Conservation (phyloP, 2,888 invertebrate species). For the Epistrophella euchroma region DNA sequence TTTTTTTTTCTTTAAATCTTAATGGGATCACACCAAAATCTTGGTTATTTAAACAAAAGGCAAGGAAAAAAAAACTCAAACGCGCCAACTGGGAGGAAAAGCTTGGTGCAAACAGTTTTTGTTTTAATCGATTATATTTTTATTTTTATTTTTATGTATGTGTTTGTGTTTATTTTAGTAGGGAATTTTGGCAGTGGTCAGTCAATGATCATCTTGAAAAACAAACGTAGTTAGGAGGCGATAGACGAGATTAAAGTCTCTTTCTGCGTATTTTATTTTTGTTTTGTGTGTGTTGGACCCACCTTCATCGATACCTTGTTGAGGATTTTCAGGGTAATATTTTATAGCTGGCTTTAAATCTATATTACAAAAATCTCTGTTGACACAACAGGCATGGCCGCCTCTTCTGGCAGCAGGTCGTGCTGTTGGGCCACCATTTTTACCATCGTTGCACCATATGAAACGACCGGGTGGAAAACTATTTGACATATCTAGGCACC, state of each 20-base stretch:
- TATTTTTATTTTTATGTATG: conserved; percentile 25
- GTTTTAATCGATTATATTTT: conserved; percentile 49
- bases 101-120: conserved; percentile 61
- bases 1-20: conserved; percentile 23
- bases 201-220: conserved; percentile 73
- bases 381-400: conserved; percentile 82
- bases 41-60: conserved; percentile 63
- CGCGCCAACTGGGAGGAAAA: conserved; percentile 66
- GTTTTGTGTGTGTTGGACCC: conserved; percentile 59
- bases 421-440: conserved; percentile 82
- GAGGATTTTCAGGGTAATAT: conserved; percentile 79
- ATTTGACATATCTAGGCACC: conserved; percentile 82
- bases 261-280: conserved; percentile 27
- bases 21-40: conserved; percentile 55
- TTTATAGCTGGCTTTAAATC: conserved; percentile 83
- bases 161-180: conserved; percentile 57
- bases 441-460: conserved; percentile 83
- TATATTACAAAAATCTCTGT: conserved; percentile 83
- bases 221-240: conserved; percentile 71
- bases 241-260: conserved; percentile 54
- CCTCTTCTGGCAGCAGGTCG: conserved; percentile 81
- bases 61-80: conserved; percentile 55
- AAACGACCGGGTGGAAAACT: conserved; percentile 83
- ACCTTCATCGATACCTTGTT: conserved; percentile 77
- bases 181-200: conserved; percentile 68